Evolutionary conservation across 2,113 vertebrate species (phyloP).

Genomic region (Sphaerodactylus townsendi): DNA sequence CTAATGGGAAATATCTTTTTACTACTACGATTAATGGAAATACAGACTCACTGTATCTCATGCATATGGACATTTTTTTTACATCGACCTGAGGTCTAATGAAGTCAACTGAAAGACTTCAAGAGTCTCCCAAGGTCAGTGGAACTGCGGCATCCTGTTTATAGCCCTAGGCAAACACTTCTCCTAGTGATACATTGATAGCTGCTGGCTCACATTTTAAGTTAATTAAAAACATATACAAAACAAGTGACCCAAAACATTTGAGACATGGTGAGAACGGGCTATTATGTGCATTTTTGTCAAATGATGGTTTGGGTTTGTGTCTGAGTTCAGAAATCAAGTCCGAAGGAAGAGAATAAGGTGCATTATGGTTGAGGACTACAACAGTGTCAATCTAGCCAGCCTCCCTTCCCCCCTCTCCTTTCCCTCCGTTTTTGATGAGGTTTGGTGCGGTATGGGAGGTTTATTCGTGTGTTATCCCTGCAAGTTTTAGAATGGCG

Average conservation of each 20-base stretch:
- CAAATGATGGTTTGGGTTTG: constrained; percentile 55
- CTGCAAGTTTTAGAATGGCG: too few relatives aligned
- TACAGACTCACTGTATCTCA: neutral
- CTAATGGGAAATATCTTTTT: neutral
- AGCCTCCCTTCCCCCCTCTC: too few relatives aligned
- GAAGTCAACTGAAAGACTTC: constrained; percentile 2
- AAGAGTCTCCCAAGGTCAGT: constrained; percentile 28
- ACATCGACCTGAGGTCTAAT: neutral
- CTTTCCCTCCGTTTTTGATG: too few relatives aligned
- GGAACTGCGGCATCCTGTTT: constrained; percentile 15
- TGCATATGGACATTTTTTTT: neutral
- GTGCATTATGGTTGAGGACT: constrained; percentile 36
- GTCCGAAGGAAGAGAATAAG: constrained; percentile 53
- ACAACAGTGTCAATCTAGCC: too few relatives aligned
- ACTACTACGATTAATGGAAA: neutral
- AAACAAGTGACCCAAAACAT: constrained; percentile 55
- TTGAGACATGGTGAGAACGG: constrained; percentile 27
- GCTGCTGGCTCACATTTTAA: constrained; percentile 34
- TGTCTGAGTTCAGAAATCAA: constrained; percentile 50
- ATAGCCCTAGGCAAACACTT: constrained; percentile 36
- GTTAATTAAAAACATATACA: constrained; percentile 54
- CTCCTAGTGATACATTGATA: constrained; percentile 40
- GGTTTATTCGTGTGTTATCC: too few relatives aligned
- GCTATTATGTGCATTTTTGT: constrained; percentile 35
- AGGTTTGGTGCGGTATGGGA: too few relatives aligned